Base-by-base conservation (phyloP, 1,140 invertebrate species). In the Halictus rubicundus region DNA sequence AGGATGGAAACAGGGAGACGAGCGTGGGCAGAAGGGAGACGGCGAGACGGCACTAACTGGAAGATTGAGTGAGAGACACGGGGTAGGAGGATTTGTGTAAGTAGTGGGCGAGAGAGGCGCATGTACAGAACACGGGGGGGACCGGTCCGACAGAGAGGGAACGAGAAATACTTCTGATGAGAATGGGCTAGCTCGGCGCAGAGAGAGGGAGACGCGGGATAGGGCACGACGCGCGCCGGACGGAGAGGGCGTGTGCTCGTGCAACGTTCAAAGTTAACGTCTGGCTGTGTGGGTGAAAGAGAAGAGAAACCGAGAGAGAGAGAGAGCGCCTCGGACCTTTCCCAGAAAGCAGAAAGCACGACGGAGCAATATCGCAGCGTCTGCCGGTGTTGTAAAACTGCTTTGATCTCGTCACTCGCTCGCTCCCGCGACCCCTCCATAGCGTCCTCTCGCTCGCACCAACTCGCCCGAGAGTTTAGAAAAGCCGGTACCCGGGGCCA, bases 321-420 rank as follows among this genome's bases (percentile, higher is more conserved):
- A 63, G 73, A 76, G 46, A 23, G 46, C 42, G 64, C 66, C 68
- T 72, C 72, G 78, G 71, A 87, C 83, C 71, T 88, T 88, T 87
- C 70, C 80, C 78, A 82, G 83, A 83, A 88, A 82, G 72, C 77
- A 87, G 83, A 88, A 88, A 88, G 86, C 87, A 81, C 66, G 71
- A 82, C 79, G 78, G 63, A 82, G 84, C 85, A 88, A 88, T 85
- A 88, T 88, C 75, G 75, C 75, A 77, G 80, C 86, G 86, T 86
- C 86, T 86, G 73, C 76, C 77, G 46, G 74, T 81, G 80, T 87
- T 85, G 82, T 88, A 88, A 87, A 88, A 88, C 80, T 82, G 84
- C 87, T 89, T 89, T 89, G 88, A 88, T 89, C 84, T 87, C 63
- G 63, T 21, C 23, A 37, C 75, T 81, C 37, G 7, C 72, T 69